phyloP scores from a whole-genome alignment of 2,888 invertebrate species.

The Embidobia sp. region DNA sequence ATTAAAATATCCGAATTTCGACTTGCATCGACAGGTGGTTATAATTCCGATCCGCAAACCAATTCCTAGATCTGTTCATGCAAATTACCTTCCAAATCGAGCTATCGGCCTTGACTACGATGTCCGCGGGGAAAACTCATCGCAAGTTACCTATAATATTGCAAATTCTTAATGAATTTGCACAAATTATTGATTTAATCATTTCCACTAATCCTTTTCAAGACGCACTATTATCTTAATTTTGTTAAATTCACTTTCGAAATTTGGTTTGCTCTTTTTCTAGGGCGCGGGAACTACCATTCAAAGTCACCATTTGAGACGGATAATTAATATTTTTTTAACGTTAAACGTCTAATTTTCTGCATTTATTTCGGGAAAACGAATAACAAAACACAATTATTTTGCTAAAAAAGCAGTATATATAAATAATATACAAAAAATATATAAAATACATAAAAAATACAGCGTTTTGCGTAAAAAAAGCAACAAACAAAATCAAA shows the following conservation, averaged over 20 bases:
- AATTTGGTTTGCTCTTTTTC: neutral
- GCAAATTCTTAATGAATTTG: constrained; percentile 18
- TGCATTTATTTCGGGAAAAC: too few relatives aligned
- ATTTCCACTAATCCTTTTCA: neutral
- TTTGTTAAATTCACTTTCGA: constrained; percentile 3
- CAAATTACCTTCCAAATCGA: constrained; percentile 40
- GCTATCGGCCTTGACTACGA: constrained; percentile 3
- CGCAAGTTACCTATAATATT: neutral
- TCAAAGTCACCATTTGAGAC: constrained; percentile 14
- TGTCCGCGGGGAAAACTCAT: constrained; percentile 20
- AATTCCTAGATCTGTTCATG: constrained; percentile 61
- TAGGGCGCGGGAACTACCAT: constrained; percentile 2
- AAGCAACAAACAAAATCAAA: too few relatives aligned
- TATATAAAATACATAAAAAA: too few relatives aligned
- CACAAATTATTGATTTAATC: constrained; percentile 2
- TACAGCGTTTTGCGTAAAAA: neutral
- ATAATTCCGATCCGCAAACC: constrained; percentile 22
- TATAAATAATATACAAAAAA: too few relatives aligned
- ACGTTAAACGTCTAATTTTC: too few relatives aligned
- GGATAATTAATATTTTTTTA: too few relatives aligned
- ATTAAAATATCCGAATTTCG: constrained; percentile 3
- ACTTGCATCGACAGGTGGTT: constrained; percentile 45
- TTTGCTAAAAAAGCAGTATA: too few relatives aligned
- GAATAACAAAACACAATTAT: too few relatives aligned
- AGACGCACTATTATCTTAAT: constrained; percentile 26